Evolutionary conservation across 2,888 invertebrate species (phyloP), one percentile per base, ranked within the genome.

Genomic region (Eilema griseolum): DNA sequence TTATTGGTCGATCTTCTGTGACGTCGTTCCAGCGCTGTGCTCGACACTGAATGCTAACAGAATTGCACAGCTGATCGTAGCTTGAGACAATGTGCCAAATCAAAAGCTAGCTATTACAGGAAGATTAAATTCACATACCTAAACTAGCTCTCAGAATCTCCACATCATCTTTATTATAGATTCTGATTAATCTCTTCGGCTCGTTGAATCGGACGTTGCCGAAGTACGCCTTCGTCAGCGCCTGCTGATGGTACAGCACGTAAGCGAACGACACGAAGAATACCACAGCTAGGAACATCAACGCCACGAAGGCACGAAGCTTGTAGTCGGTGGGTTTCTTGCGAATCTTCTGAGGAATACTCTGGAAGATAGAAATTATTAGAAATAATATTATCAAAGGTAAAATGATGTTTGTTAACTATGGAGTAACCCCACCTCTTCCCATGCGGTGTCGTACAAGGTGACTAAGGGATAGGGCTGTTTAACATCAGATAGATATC

Each of bases 221-320:
- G 88, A 98, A 98, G 90, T 98, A 98, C 0, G 98, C 97, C 84
- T 97, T 96, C 74, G 98, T 97, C 33, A 97, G 92, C 0, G 98
- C 97, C 88, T 98, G 97, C 84, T 97, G 97, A 75, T 98, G 97
- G 89, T 98, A 98, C 72, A 98, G 96, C 1, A 98, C 96, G 85
- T 98, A 98, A 0, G 98, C 98, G 85, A 98, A 97, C 0, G 97
- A 97, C 26, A 98, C 97, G 88, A 98, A 96, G 88, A 98, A 97
- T 0, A 97, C 97, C 37, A 98, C 97, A 28, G 97, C 97, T 2
- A 98, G 96, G 87, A 98, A 98, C 85, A 98, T 96, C 65, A 98
- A 96, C 0, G 96, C 96, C 0, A 98, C 98, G 89, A 98, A 98
- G 7, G 97, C 97, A 77, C 97, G 96, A 0, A 98, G 96, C 92